Percentiles rank a stretch among this genome's conserved stretches.
Evolutionary conservation across 2,888 invertebrate species (phyloP).

Genomic region (Theodoxus fluviatilis): DNA sequence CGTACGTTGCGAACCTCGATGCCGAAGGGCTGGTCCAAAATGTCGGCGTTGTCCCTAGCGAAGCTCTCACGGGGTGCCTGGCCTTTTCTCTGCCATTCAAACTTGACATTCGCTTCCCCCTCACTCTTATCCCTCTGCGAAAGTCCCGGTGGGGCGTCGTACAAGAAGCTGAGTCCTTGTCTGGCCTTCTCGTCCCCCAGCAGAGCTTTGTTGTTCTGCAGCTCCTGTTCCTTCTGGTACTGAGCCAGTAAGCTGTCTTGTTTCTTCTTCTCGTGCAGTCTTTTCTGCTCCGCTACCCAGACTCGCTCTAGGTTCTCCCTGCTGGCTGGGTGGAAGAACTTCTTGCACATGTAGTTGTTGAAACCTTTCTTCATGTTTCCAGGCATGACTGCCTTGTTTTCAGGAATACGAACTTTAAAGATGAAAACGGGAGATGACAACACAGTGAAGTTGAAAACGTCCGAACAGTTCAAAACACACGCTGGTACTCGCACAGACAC

Average conservation of each 20-base stretch:
- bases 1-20: conserved; percentile 82
- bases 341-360: no score
- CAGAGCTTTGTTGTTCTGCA: conserved; percentile 96
- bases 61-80: conserved; percentile 98
- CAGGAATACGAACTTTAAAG: no score
- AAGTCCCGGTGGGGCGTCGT: conserved; percentile 97
- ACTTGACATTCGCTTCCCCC: conserved; percentile 95
- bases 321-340: no score
- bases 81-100: conserved; percentile 99
- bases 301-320: no score
- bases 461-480: no score
- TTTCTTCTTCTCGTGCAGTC: conserved; percentile 94
- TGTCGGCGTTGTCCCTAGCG: conserved; percentile 96
- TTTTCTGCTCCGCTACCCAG: conserved; percentile 95
- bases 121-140: conserved; percentile 50
- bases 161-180: conserved; percentile 97
- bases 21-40: conserved; percentile 97
- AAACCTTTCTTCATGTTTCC: no score
- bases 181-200: conserved; percentile 99
- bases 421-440: no score
- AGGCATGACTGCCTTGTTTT: no score
- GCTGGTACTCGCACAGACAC: no score
- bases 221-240: conserved; percentile 98
- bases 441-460: no score
- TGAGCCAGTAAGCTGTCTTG: conserved; percentile 95